Conservation (phyloP, 1,140 invertebrate genomes). For the Eurytemora carolleeae region DNA sequence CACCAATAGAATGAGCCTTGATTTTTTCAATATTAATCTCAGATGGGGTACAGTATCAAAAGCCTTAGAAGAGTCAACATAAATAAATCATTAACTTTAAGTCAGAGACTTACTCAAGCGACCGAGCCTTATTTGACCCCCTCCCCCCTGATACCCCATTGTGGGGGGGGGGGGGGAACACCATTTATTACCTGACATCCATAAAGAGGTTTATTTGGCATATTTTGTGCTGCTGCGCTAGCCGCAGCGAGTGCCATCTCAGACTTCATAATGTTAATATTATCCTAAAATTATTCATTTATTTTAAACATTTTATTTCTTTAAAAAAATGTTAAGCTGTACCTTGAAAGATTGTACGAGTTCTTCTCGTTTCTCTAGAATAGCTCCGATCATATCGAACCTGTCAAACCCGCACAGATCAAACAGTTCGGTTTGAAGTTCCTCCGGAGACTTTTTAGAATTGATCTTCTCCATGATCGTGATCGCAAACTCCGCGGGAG, state of each 20-base stretch:
- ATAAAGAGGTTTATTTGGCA: no score
- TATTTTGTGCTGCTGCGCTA: neutral
- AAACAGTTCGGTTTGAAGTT: slow-evolving; percentile 35
- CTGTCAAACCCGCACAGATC: slow-evolving; percentile 68
- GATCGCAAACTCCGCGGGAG: neutral
- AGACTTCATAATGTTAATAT: neutral
- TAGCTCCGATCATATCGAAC: slow-evolving; percentile 57
- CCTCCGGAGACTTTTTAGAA: neutral
- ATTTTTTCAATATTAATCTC: no score
- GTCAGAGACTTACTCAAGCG: no score
- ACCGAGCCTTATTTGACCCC: no score
- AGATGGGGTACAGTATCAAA: no score
- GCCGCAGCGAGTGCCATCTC: neutral
- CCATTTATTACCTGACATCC: no score
- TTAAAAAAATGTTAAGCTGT: slow-evolving; percentile 14
- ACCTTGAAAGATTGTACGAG: slow-evolving; percentile 16
- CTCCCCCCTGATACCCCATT: no score
- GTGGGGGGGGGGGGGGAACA: no score
- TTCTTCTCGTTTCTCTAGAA: slow-evolving; percentile 43
- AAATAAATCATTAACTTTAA: no score
- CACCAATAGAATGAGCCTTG: no score
- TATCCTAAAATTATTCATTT: slow-evolving; percentile 8
- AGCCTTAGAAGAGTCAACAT: no score
- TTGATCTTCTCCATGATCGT: neutral
- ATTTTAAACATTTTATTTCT: slow-evolving; percentile 15